Evolutionary conservation across 2,797 vertebrate species (phyloP).

Genomic region (Iguana delicatissima): DNA sequence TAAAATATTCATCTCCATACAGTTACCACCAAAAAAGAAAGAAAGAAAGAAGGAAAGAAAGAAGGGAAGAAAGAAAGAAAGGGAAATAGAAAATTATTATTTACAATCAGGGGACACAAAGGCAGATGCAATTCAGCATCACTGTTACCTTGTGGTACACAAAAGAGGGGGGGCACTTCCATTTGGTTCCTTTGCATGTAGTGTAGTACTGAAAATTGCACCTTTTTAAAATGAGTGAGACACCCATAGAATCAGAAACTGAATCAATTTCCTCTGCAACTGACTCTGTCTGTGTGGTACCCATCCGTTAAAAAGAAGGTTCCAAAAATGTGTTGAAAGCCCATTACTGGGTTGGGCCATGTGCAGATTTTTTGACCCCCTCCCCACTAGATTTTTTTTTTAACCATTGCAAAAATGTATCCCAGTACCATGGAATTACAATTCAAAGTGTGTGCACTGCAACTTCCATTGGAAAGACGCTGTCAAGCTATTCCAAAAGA

Average conservation of each 20-base stretch:
- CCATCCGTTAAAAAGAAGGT: slow-evolving; percentile 13
- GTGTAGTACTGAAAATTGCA: slow-evolving; percentile 61
- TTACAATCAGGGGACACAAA: slow-evolving; percentile 77
- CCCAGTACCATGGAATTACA: not conserved
- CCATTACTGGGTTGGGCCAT: too few relatives aligned
- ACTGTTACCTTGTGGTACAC: slow-evolving; percentile 42
- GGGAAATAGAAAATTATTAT: slow-evolving; percentile 84
- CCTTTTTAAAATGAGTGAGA: not conserved
- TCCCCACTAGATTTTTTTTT: not conserved
- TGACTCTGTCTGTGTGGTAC: not conserved
- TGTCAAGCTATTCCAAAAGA: not conserved
- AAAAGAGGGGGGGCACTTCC: slow-evolving; percentile 37
- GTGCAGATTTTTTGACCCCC: accelerated
- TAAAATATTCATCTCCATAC: slow-evolving; percentile 84
- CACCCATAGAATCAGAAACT: not conserved
- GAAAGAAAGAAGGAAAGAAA: slow-evolving; percentile 56
- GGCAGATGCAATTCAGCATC: slow-evolving; percentile 74
- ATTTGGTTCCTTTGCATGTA: slow-evolving; percentile 46
- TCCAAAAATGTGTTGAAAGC: not conserved
- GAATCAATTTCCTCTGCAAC: not conserved
- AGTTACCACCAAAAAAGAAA: slow-evolving; percentile 75
- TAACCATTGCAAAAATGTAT: not conserved
- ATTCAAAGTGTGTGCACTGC: not conserved
- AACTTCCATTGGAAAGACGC: not conserved
- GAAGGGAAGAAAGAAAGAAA: slow-evolving; percentile 61